These are phyloP conservation scores for Drosophila histrio DNA, from an alignment of 2,888 invertebrate species.

Conservation along the genomic window DNA sequence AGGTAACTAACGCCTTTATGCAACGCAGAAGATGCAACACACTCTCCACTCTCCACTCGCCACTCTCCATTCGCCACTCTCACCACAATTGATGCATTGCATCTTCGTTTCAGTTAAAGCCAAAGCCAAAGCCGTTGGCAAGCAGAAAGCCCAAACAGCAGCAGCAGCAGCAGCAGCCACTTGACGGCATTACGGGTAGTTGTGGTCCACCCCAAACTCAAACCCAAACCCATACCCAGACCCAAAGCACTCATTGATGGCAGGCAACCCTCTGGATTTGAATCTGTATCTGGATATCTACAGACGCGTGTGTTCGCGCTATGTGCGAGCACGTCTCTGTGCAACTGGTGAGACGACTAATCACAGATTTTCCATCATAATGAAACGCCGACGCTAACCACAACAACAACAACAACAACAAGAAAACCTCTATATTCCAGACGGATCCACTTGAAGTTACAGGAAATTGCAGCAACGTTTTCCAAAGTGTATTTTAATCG, in stretches of 20 bases:
- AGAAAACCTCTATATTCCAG: conserved; percentile 8
- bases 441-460: conserved; percentile 10
- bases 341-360: conserved; percentile 17
- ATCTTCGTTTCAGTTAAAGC: conserved; percentile 4
- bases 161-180: conserved; percentile 9
- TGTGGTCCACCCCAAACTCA: conserved; percentile 12
- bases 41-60: no score
- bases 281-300: conserved; percentile 6
- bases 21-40: not conserved
- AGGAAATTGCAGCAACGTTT: conserved; percentile 11
- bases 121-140: not conserved
- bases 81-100: conserved; percentile 8
- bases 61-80: no score
- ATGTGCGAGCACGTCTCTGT: conserved; percentile 12
- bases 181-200: conserved; percentile 20
- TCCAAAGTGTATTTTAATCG: conserved; percentile 2
- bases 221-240: not conserved
- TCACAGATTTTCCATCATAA: conserved; percentile 1
- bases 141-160: no score
- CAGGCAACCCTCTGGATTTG: conserved; percentile 7
- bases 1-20: conserved; percentile 17
- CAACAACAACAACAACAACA: no score
- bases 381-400: conserved; percentile 13
- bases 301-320: conserved; percentile 3
- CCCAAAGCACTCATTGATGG: conserved; percentile 1